phyloP scores from a whole-genome alignment of 2,888 invertebrate species.

The Trissonchulus sp. region DNA sequence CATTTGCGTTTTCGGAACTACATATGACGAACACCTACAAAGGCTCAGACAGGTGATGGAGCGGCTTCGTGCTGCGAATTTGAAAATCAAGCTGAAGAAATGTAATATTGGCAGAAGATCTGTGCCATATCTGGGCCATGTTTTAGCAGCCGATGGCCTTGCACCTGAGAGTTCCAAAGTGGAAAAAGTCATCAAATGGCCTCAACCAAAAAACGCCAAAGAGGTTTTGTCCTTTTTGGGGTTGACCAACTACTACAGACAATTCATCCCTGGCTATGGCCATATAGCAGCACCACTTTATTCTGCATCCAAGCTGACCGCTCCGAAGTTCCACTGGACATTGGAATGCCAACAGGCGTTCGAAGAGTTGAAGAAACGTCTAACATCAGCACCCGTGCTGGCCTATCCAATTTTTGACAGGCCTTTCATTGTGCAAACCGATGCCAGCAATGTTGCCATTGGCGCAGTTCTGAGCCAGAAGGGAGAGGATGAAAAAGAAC shows the following conservation, averaged over 20 bases:
- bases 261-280: not conserved
- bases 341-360: not conserved
- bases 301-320: not conserved
- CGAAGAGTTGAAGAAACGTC: not conserved
- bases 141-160: too few relatives aligned
- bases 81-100: slow-evolving; percentile 52
- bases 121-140: not conserved
- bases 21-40: slow-evolving; percentile 49
- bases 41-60: slow-evolving; percentile 55
- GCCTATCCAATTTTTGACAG: slow-evolving; percentile 20
- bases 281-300: slow-evolving; percentile 6
- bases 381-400: slow-evolving; percentile 14
- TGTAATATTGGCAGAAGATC: slow-evolving; percentile 39
- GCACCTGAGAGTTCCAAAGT: not conserved
- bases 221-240: not conserved
- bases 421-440: slow-evolving; percentile 22
- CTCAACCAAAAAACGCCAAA: not conserved
- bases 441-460: too few relatives aligned
- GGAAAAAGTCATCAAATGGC: not conserved
- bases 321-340: slow-evolving; percentile 12
- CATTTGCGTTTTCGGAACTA: not conserved
- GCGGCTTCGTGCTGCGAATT: slow-evolving; percentile 51
- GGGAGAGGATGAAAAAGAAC: not conserved
- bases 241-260: slow-evolving; percentile 2
- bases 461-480: too few relatives aligned